Base-by-base conservation (phyloP, 1,140 invertebrate species). In the Cataglyphis hispanica region DNA sequence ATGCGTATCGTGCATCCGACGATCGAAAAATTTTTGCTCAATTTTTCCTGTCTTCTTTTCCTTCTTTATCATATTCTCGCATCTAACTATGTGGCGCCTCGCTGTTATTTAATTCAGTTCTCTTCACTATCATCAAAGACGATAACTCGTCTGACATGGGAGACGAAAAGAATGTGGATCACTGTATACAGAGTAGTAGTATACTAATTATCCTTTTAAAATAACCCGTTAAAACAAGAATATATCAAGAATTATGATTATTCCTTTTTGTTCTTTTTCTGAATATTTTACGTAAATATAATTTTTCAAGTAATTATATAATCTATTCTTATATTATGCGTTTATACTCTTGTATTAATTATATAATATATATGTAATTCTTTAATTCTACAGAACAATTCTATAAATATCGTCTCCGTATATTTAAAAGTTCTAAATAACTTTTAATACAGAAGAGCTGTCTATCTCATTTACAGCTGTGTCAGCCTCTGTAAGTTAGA, bases 11-110 rank as follows among this genome's bases (percentile, higher is more conserved):
- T 43, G 46, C 22, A 70, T 67, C 27, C 72, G 50, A 40, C 46
- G 64, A 89, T 86, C 70, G 60, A 86, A 89, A 8, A 89, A 8
- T 77, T 76, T 56, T 84, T 64, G 43, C 43, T 37, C n/a, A 0
- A 53, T 80, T 19, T 46, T 67, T 7, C n/a, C 69, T 64, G n/a
- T n/a, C n/a, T 75, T 58, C 10, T 19, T 27, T n/a, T 25, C 10
- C 1, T 46, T 46, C 11, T n/a, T 58, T 50, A 50, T 50, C 46
- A 19, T 50, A 50, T 50, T 58, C 11, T 69, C n/a, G 1, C 31
- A 11, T 53, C 13, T 40, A 31, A 16, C 16, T 22, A 13, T 10
- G 37, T 1, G 22, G 0, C 11, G 31, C 11, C 2, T 22, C 5
- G 16, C 2, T 56, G 25, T 19, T 11, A 13, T 53, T 80, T 37